Evolutionary conservation across 2,888 invertebrate species (phyloP), one percentile per base, ranked within the genome.

Genomic region (Eupithecia exiguata): DNA sequence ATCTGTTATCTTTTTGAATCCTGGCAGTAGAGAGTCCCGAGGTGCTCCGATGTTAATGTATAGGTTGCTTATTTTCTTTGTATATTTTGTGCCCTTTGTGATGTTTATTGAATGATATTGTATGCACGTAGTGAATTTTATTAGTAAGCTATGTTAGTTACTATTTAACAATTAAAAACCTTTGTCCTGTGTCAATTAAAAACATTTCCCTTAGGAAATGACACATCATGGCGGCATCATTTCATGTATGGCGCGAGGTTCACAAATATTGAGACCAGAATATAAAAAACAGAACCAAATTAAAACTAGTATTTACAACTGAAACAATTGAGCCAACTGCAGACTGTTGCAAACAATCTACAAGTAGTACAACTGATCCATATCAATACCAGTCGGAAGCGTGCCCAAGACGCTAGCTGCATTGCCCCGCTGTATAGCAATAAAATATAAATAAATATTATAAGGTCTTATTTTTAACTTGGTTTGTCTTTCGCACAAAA

Each of bases 101-200:
- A 58, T 58, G 25, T 25, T 58, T 58, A 25, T 58, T 14, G 25
- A 58, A 53, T 53, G 10, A 53, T 49, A 49, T 49, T 53, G 12
- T 53, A 12, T 58, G 58, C 58, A 58, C 58, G 14, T 58, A 58
- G 58, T 58, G 58, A 58, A 58, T 58, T 58, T 58, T 21, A 53
- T 53, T 10, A 53, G 58, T 58, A 25, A 58, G 53, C 21, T 53
- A 4, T 7, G 25, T 14, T 10, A 12, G 25, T 1, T 58, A 5
- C 12, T 5, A 58, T 12, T 58, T 25, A 25, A 5, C 25, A 58
- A 21, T 25, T 4, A 49, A n/a, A 49, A 18, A 18, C 18, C 46
- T 49, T 49, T 18, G 18, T n/a, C 46, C 2, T 49, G 16, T 18
- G 49, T 9, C n/a, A 49, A 49, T n/a, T 14, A n/a, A n/a, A n/a